A percentile compares a stretch with the other conserved stretches of the same genome.
phyloP scores from a whole-genome alignment of 2,797 vertebrate genomes.

The Capromys pilorides region DNA sequence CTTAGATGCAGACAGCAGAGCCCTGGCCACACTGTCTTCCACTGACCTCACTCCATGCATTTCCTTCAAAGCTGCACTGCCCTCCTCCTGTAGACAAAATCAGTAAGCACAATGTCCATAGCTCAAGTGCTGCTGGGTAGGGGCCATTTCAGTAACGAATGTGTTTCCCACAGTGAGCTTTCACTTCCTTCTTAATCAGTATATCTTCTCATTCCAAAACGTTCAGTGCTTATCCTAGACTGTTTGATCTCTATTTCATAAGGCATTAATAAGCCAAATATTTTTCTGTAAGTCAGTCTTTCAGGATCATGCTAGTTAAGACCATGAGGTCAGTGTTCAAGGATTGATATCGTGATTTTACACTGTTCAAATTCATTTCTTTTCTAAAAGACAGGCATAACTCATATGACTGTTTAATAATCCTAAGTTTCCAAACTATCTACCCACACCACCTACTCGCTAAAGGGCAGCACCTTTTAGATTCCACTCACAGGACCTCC shows the following conservation, averaged over 20 bases:
- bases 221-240: neutral
- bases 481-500: neutral
- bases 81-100: neutral
- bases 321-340: conserved; percentile 53
- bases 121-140: neutral
- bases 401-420: conserved; percentile 1
- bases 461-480: conserved; percentile 3
- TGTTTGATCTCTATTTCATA: conserved; percentile 19
- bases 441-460: neutral
- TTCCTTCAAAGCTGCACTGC: neutral
- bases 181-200: neutral
- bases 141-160: conserved; percentile 15
- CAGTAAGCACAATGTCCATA: neutral
- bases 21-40: no score
- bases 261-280: conserved; percentile 4
- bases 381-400: conserved; percentile 45
- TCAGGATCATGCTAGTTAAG: neutral
- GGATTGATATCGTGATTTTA: neutral
- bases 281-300: neutral
- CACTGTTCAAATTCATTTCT: conserved; percentile 60
- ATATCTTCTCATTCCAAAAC: conserved; percentile 40
- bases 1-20: neutral
- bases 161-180: neutral
- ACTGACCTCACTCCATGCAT: neutral
- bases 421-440: neutral